Percentiles rank a stretch among this genome's conserved stretches.
Conservation (phyloP, 2,888 invertebrate genomes). For the Anthophora plumipes region DNA sequence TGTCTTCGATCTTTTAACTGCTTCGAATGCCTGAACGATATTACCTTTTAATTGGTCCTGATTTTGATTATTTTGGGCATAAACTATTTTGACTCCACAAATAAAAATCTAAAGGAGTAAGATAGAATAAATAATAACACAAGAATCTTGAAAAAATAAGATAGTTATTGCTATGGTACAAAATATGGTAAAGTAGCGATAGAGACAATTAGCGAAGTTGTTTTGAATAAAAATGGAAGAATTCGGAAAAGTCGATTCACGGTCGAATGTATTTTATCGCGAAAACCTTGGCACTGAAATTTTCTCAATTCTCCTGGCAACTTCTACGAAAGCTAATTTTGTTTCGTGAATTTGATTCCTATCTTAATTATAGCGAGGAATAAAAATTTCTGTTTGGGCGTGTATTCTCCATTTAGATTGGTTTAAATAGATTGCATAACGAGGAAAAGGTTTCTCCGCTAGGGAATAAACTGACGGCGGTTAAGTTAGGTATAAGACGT, state of each 20-base stretch:
- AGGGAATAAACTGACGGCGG: not conserved
- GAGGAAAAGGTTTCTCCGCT: not conserved
- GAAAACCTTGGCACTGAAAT: not conserved
- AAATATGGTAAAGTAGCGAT: no score
- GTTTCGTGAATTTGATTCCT: not conserved
- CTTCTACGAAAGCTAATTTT: not conserved
- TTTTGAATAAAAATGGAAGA: not conserved
- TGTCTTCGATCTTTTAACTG: no score
- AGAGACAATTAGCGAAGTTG: conserved; percentile 1
- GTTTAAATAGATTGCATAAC: not conserved
- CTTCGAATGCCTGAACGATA: no score
- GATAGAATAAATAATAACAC: no score
- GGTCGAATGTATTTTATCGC: not conserved
- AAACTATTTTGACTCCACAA: no score
- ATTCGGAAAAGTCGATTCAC: not conserved
- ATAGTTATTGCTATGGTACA: conserved; percentile 9
- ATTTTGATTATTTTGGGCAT: no score
- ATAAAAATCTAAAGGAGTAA: no score
- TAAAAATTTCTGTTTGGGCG: not conserved
- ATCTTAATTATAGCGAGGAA: not conserved
- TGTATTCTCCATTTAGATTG: not conserved
- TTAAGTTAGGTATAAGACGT: no score
- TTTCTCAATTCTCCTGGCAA: not conserved
- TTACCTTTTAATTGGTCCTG: no score
- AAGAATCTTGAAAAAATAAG: conserved; percentile 29